Conservation (phyloP, 2,797 vertebrate species). For the Morus bassanus region DNA sequence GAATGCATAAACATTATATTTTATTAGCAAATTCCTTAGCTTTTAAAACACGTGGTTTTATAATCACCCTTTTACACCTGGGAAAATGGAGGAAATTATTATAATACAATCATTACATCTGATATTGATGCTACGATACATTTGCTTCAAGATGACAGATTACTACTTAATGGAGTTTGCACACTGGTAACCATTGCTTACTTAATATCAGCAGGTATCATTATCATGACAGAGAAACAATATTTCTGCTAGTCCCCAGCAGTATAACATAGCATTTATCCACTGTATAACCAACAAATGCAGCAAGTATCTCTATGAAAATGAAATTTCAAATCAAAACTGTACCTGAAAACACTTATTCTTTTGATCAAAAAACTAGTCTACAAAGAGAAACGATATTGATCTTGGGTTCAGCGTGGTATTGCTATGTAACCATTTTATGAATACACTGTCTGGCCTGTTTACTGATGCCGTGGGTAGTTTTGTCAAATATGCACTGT, state of each 20-base stretch:
- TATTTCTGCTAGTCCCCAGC: neutral
- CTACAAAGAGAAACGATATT: neutral
- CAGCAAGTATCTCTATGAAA: neutral
- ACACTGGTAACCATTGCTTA: neutral
- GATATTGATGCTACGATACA: neutral
- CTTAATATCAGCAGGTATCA: neutral
- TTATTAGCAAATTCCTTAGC: conserved; percentile 58
- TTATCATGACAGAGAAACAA: neutral
- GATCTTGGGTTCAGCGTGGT: neutral
- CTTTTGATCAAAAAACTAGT: neutral
- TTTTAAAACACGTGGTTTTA: conserved; percentile 51
- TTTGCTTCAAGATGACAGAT: conserved; percentile 41
- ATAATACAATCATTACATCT: conserved; percentile 32
- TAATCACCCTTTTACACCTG: conserved; percentile 43
- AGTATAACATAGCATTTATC: neutral
- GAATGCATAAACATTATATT: conserved; percentile 41
- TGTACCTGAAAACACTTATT: neutral
- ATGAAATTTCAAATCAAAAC: neutral
- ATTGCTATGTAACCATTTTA: neutral
- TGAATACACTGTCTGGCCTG: neutral
- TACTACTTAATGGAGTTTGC: neutral
- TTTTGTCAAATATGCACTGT: neutral
- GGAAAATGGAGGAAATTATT: conserved; percentile 69
- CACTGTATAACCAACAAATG: neutral
- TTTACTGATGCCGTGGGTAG: neutral